A percentile compares a stretch with the other conserved stretches of the same genome.
phyloP scores from a whole-genome alignment of 2,888 invertebrate species.

The Micropterix aruncella region DNA sequence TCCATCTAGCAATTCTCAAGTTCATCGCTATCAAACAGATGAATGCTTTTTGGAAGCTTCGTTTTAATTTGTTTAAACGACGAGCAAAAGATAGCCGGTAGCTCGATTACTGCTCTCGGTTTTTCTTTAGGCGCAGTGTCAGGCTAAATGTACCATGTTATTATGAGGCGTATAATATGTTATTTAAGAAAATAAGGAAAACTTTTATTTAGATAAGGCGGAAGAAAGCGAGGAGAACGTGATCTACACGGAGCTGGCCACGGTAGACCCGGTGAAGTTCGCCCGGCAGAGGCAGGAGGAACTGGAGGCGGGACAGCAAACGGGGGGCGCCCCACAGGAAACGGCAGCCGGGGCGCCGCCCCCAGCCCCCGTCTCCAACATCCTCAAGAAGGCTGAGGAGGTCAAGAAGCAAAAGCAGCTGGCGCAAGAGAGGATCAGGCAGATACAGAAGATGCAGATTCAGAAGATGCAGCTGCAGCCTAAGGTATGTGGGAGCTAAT shows the following conservation, averaged over 20 bases:
- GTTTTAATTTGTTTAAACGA: no score
- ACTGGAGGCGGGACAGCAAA: conserved; percentile 16
- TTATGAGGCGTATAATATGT: not conserved
- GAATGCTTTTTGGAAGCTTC: no score
- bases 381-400: conserved; percentile 17
- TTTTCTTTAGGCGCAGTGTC: no score
- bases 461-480: no score
- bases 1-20: no score
- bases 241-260: conserved; percentile 18
- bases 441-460: no score
- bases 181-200: not conserved
- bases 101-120: no score
- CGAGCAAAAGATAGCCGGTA: no score
- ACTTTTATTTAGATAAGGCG: conserved; percentile 1
- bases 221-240: conserved; percentile 6
- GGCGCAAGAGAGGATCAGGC: no score
- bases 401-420: conserved; percentile 20
- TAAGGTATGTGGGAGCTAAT: no score
- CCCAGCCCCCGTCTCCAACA: conserved; percentile 7
- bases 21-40: no score
- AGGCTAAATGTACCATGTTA: no score
- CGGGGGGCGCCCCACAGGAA: conserved; percentile 12
- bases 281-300: conserved; percentile 16
- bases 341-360: not conserved
- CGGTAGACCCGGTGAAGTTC: conserved; percentile 18